Percentiles rank a stretch among this genome's conserved stretches.
Conservation (phyloP, 2,888 invertebrate species). For the Harpalus rubripes region DNA sequence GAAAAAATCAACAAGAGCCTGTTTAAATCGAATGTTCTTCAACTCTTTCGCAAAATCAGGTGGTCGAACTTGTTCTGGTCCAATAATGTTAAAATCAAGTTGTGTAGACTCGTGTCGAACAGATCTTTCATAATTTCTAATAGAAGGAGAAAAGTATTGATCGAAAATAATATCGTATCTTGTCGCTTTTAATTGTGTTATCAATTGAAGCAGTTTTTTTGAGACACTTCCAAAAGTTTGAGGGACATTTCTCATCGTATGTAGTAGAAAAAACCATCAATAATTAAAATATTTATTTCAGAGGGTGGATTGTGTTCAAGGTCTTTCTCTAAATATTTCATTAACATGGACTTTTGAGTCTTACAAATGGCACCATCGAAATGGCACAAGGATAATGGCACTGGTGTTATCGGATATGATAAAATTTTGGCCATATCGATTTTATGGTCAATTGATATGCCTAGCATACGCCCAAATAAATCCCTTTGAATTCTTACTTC, state of each 20-base stretch:
- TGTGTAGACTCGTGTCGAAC: too few species aligned
- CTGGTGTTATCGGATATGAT: neutral
- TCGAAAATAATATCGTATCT: too few species aligned
- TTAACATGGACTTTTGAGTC: neutral
- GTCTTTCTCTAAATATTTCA: neutral
- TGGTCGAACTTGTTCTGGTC: slow-evolving; percentile 67
- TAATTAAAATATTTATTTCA: neutral
- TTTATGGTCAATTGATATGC: neutral
- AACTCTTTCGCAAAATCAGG: slow-evolving; percentile 68
- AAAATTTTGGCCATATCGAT: neutral
- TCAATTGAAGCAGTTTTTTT: slow-evolving; percentile 51
- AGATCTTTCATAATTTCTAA: too few species aligned
- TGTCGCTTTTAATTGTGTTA: too few species aligned
- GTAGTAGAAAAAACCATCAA: neutral
- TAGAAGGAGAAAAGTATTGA: too few species aligned
- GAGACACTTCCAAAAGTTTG: slow-evolving; percentile 70
- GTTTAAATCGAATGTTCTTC: slow-evolving; percentile 68
- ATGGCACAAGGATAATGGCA: neutral
- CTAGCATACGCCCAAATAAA: neutral
- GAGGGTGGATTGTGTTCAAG: neutral
- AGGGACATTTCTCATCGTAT: slow-evolving; percentile 65
- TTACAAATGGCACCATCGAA: neutral
- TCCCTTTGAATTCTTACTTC: neutral
- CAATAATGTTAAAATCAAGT: slow-evolving; percentile 36
- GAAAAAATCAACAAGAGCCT: slow-evolving; percentile 68